Evolutionary conservation across 2,888 invertebrate genomes (phyloP), one percentile per base, ranked within the genome.

Genomic region (Andrena dorsata): DNA sequence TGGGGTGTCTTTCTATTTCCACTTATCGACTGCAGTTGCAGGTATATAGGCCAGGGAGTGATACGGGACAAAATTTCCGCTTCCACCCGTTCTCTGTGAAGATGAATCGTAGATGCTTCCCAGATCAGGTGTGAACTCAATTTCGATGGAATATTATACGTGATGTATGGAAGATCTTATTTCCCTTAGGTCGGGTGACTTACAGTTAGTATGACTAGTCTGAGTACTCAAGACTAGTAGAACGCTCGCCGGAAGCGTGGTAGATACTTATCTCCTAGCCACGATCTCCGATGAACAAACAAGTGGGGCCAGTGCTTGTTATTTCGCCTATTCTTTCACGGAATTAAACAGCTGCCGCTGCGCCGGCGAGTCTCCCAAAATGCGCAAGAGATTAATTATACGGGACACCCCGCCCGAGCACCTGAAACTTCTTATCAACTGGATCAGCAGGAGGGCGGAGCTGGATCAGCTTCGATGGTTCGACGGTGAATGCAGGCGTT

Each of bases 381-480:
- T 20, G 20, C 41, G n/a, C n/a, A 23, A 23, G 32, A 64, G 47
- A 69, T 76, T 69, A 68, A 76, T 76, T 69, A 41, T 16, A 32
- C 63, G 3, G 35, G 23, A 58, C 20, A 35, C 30, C 49, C 49
- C 26, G 7, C 2, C 20, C 23, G 30, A 73, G 49, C 47, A 16
- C n/a, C 10, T 7, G 35, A 28, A 60, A 63, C 63, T 70, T 13
- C 82, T 81, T 76, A 81, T 73, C 68, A 35, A 8, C 51, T 4
- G 26, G 32, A 76, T 72, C 69, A 28, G 51, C 23, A 4, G n/a
- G 10, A 16, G n/a, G 53, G 26, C 3, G n/a, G 47, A 41, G 53
- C 32, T 23, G 69, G 61, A 76, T 76, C 81, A 65, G 41, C 61
- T 68, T 77, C 82, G 73, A 82, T 82, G 74, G 49, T 61, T 61